A percentile compares a stretch with the other conserved stretches of the same genome.
These are phyloP conservation scores for Keiferia lycopersicella DNA, from an alignment of 2,888 invertebrate species.

Conservation along the genomic window DNA sequence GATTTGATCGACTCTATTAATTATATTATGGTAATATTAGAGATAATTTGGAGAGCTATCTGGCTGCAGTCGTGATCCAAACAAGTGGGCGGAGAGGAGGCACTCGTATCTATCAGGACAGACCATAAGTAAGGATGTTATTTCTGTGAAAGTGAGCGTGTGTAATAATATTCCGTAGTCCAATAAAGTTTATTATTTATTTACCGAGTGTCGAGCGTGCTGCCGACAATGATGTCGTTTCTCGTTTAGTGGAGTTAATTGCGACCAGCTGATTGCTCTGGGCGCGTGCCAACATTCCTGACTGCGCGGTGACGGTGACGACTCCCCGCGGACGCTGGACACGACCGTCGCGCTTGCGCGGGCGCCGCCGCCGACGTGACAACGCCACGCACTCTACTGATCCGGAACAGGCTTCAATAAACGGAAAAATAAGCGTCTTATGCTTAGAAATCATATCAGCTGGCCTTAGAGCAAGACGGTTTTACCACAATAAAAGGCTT, in stretches of 20 bases:
- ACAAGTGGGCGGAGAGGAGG: no score
- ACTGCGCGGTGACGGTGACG: not conserved
- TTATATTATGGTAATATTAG: not conserved
- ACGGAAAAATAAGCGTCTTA: no score
- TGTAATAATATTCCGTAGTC: not conserved
- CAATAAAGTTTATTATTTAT: conserved; percentile 9
- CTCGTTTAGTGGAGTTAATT: conserved; percentile 37
- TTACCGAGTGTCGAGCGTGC: conserved; percentile 9
- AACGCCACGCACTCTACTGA: not conserved
- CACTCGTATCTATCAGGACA: no score
- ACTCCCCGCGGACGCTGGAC: not conserved
- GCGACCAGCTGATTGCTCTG: conserved; percentile 41
- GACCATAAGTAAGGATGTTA: not conserved
- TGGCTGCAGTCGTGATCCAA: not conserved
- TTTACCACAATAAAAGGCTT: no score
- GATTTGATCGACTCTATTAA: not conserved
- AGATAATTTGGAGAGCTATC: not conserved
- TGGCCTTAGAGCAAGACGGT: no score
- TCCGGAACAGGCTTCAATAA: not conserved
- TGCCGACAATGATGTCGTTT: conserved; percentile 34
- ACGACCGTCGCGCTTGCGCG: not conserved
- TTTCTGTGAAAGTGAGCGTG: not conserved
- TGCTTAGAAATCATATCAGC: no score
- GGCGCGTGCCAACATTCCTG: conserved; percentile 40
- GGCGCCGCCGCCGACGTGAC: not conserved